Conservation (phyloP, 2,113 vertebrate genomes). For the Oncorhynchus gorbuscha region DNA sequence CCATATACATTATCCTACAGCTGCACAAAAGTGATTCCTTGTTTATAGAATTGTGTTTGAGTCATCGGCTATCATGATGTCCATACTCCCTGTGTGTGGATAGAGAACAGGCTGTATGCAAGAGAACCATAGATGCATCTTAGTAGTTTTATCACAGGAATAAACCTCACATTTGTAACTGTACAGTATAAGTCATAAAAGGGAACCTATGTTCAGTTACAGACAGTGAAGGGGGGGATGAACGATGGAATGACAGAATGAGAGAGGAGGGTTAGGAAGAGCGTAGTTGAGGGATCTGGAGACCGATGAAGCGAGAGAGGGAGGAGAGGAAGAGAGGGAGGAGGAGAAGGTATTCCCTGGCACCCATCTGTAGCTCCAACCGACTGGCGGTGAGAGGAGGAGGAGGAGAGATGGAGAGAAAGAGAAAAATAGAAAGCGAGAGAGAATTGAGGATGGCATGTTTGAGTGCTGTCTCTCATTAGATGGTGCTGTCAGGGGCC, state of each 20-base stretch:
- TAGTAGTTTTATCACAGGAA: too few species aligned
- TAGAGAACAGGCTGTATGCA: too few species aligned
- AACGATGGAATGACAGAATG: conserved; percentile 39
- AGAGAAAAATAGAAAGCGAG: conserved; percentile 32
- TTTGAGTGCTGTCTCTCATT: conserved; percentile 80
- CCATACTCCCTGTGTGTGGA: too few species aligned
- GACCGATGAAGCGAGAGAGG: conserved; percentile 38
- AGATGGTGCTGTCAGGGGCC: conserved; percentile 76
- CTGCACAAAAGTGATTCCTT: too few species aligned
- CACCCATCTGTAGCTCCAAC: conserved; percentile 33
- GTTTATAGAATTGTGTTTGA: too few species aligned
- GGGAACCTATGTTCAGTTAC: background rate
- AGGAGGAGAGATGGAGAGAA: background rate
- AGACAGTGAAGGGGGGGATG: conserved; percentile 9
- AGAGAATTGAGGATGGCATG: conserved; percentile 44
- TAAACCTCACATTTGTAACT: too few species aligned
- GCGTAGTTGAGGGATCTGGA: conserved; percentile 53
- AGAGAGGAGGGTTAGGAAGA: conserved; percentile 47
- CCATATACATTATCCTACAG: too few species aligned
- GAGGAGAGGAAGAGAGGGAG: conserved; percentile 31
- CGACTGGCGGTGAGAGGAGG: conserved; percentile 51
- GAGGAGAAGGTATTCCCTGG: conserved; percentile 51
- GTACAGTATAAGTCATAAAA: too few species aligned
- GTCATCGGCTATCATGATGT: too few species aligned
- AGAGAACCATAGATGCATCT: too few species aligned